Evolutionary conservation across 2,113 vertebrate genomes (phyloP), one percentile per base, ranked within the genome.

Genomic region (Ceratotherium simum): DNA sequence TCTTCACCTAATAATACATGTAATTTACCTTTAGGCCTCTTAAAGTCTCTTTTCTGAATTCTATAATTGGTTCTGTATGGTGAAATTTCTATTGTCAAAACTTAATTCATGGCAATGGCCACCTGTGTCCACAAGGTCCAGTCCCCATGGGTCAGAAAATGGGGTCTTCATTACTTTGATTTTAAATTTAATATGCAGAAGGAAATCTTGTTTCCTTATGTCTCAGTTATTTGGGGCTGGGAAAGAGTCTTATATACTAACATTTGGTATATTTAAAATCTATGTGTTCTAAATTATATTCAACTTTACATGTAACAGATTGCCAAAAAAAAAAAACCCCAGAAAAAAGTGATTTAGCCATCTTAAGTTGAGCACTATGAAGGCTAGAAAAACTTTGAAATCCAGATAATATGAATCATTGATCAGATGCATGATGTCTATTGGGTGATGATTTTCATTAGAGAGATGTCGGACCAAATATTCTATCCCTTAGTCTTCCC

Each of bases 1-100:
- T 94, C 23, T 94, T 97, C 33, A 82, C 39, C 69, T 79, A 72
- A 96, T 70, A 92, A 87, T 72, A 56, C 2, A 33, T 48, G 33
- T 83, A 56, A 65, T 86, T 86, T 86, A 62, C 18, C 42, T 56
- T 39, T 85, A 46, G 16, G n/a, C 4, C 39, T 92, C 33, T 90
- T 54, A 75, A 65, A 3, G 6, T 65, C 31, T 91, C 39, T 33
- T 88, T 88, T 51, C 42, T 84, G 16, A 73, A 46, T 75, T 80
- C n/a, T 58, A 79, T 87, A 33, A 75, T 46, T 93, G n/a, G 7
- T 27, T 94, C 54, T 46, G 14, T 51, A 64, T 7, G 27, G 89
- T 29, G 20, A 89, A 36, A 56, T 64, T 86, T 73, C 67, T 64
- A 21, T 56, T 87, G 78, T 39, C 58, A 18, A 33, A 78, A 56